phyloP scores from a whole-genome alignment of 2,113 vertebrate species.

The Apteryx mantelli region DNA sequence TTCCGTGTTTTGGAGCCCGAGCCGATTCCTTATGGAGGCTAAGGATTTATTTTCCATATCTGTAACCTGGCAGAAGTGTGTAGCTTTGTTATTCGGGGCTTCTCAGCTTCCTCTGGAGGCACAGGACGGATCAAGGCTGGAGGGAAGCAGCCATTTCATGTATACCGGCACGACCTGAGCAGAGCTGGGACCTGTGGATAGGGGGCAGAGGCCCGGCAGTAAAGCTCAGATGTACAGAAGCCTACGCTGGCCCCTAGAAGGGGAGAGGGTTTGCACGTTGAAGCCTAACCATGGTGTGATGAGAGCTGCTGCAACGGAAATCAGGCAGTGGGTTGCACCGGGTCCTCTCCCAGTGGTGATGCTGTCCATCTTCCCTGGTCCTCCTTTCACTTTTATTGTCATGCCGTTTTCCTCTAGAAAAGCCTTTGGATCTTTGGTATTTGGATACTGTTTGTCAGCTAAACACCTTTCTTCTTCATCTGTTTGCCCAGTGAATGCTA shows the following conservation, averaged over 20 bases:
- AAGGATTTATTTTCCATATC: not conserved
- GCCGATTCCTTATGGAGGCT: not conserved
- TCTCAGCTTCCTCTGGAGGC: not conserved
- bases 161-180: too few relatives aligned
- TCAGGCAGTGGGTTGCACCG: not conserved
- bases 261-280: not conserved
- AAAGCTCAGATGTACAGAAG: not conserved
- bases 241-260: not conserved
- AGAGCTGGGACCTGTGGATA: not conserved
- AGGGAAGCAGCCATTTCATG: not conserved
- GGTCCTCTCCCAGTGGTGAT: not conserved
- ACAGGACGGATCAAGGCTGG: not conserved
- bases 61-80: not conserved
- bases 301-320: not conserved
- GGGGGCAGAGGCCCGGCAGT: not conserved
- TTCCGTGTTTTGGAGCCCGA: not conserved
- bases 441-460: not conserved
- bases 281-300: not conserved
- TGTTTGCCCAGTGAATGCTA: not conserved
- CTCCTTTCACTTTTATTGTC: not conserved
- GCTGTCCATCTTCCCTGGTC: not conserved
- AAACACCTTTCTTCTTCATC: not conserved
- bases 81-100: not conserved
- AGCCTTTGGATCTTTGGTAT: not conserved
- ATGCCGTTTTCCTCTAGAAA: not conserved